Conservation (phyloP, 2,888 invertebrate species). For the Heliconius ethilla region DNA sequence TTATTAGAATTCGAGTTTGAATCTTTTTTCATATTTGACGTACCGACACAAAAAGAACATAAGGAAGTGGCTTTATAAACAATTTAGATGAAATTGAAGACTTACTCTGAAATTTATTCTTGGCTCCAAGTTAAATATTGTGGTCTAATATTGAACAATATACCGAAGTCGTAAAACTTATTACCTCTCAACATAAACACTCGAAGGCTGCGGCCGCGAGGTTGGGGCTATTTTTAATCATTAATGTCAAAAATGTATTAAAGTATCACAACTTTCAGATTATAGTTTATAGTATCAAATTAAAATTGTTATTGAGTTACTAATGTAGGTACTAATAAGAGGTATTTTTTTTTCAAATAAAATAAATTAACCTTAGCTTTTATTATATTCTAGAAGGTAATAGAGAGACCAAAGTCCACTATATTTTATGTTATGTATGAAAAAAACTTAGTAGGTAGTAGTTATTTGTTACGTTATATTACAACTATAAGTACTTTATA, state of each 20-base stretch:
- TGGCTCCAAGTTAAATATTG: constrained; percentile 26
- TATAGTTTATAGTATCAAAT: neutral
- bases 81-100: constrained; percentile 17
- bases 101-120: constrained; percentile 24
- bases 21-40: constrained; percentile 7
- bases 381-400: too few species aligned
- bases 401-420: too few species aligned
- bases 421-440: neutral
- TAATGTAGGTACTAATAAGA: too few species aligned
- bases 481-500: neutral
- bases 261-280: neutral
- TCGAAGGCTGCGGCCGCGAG: constrained; percentile 7
- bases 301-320: too few species aligned
- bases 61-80: constrained; percentile 11
- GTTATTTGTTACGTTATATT: neutral
- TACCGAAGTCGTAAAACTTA: constrained; percentile 28
- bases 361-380: too few species aligned
- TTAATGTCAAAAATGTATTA: neutral
- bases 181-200: constrained; percentile 18
- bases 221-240: neutral
- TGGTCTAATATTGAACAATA: constrained; percentile 22
- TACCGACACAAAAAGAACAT: neutral
- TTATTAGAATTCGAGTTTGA: neutral
- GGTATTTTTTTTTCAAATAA: too few species aligned
- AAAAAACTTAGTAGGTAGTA: neutral